Base-by-base conservation (phyloP, 2,797 vertebrate species). In the Spinus pinus region DNA sequence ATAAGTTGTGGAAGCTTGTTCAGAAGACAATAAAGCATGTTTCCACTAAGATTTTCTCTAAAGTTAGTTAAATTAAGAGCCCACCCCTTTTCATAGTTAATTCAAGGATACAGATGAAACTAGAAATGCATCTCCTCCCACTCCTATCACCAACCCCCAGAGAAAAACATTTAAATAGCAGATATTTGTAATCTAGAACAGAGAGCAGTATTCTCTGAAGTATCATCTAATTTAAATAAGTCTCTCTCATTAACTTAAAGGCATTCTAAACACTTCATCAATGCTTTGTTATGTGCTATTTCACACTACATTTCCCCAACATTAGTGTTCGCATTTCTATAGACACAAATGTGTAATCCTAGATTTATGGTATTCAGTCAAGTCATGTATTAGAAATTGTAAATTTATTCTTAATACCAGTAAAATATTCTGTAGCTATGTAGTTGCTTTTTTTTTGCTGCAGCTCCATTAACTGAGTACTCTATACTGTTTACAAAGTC, bases 31-130 rank as follows among this genome's bases (percentile, higher is more conserved):
- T 46, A 62, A 94, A 39, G 39, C 44, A 25, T 61, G 33, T 41
- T 85, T 93, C 57, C 39, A 71, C 46, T 62, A 61, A 77, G 81
- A 69, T 69, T 95, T 85, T 58, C 50, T 44, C 62, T 86, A 53
- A 61, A 88, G 30, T 37, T 53, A 80, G 64, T 88, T 87, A 92
- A 94, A 80, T 71, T 89, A 94, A 92, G 72, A 94, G 82, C 61
- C 31, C 61, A 71, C 23, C 41, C 69, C 81, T 93, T 87, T 80
- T 60, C 86, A 77, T 64, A 95, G 84, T 91, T 92, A 94, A 97
- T 95, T 93, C 91, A 91, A 96, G 90, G 88, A 89, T 90, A 95
- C 56, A 92, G 88, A 89, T 93, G 75, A 96, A 94, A 90, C 80
- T 70, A 87, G 92, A 91, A 97, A 94, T 61, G 65, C 81, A 93